A percentile compares a stretch with the other conserved stretches of the same genome.
These are phyloP conservation scores for Sepiola atlantica DNA, from an alignment of 2,888 invertebrate genomes.

Conservation along the genomic window DNA sequence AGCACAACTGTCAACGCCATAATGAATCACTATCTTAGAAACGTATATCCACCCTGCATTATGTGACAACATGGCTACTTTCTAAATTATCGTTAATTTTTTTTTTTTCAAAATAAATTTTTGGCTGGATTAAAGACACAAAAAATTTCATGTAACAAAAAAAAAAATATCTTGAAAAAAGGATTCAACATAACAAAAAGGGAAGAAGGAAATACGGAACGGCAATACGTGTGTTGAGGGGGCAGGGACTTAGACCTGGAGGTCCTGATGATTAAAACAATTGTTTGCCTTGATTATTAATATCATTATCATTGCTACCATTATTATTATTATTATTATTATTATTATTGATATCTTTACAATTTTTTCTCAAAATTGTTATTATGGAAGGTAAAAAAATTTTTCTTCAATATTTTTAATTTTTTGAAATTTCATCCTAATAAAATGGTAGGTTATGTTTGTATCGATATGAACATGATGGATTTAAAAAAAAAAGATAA, in stretches of 20 bases:
- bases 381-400: neutral
- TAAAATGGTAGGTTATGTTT: neutral
- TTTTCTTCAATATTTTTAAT: neutral
- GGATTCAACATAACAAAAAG: too few relatives aligned
- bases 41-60: neutral
- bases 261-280: neutral
- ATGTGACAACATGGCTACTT: neutral
- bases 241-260: conserved; percentile 12
- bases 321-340: neutral
- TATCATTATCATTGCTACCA: neutral
- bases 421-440: neutral
- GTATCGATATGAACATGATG: neutral
- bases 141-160: neutral
- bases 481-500: neutral
- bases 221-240: neutral
- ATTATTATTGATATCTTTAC: neutral
- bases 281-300: conserved; percentile 2
- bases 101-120: neutral
- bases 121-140: neutral
- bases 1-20: neutral
- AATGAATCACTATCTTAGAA: neutral
- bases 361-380: neutral
- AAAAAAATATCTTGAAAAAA: neutral
- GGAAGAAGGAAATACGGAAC: neutral
- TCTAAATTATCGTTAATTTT: neutral